Conservation (phyloP, 2,113 vertebrate species). For the Charina bottae region DNA sequence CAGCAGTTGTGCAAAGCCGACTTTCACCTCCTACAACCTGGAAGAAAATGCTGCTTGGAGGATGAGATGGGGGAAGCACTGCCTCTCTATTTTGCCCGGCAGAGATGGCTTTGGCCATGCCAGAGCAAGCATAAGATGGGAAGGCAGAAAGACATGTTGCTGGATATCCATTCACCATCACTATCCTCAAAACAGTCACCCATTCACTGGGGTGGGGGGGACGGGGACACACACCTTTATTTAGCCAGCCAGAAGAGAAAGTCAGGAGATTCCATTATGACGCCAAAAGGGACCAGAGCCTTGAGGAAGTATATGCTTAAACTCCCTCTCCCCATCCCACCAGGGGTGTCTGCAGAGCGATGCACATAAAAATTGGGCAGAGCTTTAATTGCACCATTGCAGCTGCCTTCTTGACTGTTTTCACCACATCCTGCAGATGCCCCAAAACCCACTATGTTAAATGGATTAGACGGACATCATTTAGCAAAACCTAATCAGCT, state of each 20-base stretch:
- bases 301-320: neutral
- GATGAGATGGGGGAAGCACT: neutral
- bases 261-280: neutral
- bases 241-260: neutral
- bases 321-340: neutral
- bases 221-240: neutral
- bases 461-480: neutral
- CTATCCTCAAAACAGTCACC: neutral
- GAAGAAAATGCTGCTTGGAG: neutral
- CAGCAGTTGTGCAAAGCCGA: neutral
- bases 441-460: neutral
- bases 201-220: no score
- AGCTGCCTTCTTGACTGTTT: neutral
- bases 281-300: neutral
- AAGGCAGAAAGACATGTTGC: neutral
- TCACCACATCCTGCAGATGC: neutral
- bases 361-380: neutral
- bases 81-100: neutral
- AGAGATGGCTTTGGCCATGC: neutral
- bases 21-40: neutral
- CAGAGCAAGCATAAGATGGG: neutral
- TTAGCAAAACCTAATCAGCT: neutral
- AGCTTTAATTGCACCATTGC: neutral
- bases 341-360: neutral
- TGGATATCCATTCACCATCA: neutral